phyloP scores from a whole-genome alignment of 2,797 vertebrate species.

The Clarias platycephalus region DNA sequence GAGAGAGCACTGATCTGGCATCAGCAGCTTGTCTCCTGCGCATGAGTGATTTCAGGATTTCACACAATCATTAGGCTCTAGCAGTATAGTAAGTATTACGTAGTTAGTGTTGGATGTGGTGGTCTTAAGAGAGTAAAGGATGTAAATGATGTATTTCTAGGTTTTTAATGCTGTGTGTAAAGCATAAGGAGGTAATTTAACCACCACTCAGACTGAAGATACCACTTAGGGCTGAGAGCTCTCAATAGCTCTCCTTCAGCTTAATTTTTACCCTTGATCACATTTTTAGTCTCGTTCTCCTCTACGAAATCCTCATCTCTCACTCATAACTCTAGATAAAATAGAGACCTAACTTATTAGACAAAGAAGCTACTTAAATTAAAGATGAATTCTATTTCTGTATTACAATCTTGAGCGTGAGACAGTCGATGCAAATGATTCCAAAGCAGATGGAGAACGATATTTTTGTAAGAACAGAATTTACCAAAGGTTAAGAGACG shows the following conservation, averaged over 20 bases:
- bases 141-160: slow-evolving; percentile 3
- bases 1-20: slow-evolving; percentile 50
- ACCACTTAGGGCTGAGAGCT: slow-evolving; percentile 4
- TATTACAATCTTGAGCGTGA: background rate
- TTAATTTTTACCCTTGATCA: background rate
- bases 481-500: slow-evolving; percentile 62
- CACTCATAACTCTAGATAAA: background rate
- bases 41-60: slow-evolving; percentile 10
- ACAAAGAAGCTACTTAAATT: slow-evolving; percentile 2
- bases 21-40: slow-evolving; percentile 32
- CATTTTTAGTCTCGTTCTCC: background rate
- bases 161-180: slow-evolving; percentile 5
- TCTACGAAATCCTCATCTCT: background rate
- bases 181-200: background rate
- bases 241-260: background rate
- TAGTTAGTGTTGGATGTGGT: background rate
- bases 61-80: background rate
- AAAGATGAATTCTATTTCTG: background rate
- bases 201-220: background rate
- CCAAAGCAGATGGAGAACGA: slow-evolving; percentile 41
- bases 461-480: slow-evolving; percentile 53
- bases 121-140: background rate
- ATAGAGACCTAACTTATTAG: background rate
- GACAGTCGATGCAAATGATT: slow-evolving; percentile 26
- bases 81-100: background rate